Percentiles rank a stretch among this genome's conserved stretches.
Evolutionary conservation across 2,797 vertebrate species (phyloP).

Genomic region (Dryobates pubescens): DNA sequence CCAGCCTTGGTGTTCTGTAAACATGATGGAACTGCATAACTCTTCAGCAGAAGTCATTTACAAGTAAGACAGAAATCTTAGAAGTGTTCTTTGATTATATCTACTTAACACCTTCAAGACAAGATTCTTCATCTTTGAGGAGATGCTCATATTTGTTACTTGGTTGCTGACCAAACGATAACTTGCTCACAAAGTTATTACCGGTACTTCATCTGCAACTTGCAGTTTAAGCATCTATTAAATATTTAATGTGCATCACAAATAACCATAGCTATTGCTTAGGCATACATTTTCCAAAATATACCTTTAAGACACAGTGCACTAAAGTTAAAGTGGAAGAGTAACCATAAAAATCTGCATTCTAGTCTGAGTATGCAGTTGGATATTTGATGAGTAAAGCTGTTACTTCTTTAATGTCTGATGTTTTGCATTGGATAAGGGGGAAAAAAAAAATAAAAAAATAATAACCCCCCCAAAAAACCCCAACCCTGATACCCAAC

Average conservation of each 20-base stretch:
- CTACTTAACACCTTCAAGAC: neutral
- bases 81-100: neutral
- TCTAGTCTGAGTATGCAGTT: neutral
- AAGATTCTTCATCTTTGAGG: neutral
- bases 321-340: neutral
- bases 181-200: neutral
- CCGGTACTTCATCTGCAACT: neutral
- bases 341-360: neutral
- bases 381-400: neutral
- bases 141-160: neutral
- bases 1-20: neutral
- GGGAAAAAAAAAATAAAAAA: neutral
- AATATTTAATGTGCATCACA: slow-evolving; percentile 21
- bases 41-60: neutral
- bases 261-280: neutral
- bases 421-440: neutral
- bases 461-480: too few relatives aligned
- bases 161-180: neutral
- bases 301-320: neutral
- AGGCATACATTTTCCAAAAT: neutral
- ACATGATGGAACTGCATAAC: neutral
- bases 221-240: slow-evolving; percentile 19
- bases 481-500: too few relatives aligned
- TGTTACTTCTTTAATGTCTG: neutral
- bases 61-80: neutral